Evolutionary conservation across 2,113 vertebrate species (phyloP).

Genomic region (Dromas ardeola): DNA sequence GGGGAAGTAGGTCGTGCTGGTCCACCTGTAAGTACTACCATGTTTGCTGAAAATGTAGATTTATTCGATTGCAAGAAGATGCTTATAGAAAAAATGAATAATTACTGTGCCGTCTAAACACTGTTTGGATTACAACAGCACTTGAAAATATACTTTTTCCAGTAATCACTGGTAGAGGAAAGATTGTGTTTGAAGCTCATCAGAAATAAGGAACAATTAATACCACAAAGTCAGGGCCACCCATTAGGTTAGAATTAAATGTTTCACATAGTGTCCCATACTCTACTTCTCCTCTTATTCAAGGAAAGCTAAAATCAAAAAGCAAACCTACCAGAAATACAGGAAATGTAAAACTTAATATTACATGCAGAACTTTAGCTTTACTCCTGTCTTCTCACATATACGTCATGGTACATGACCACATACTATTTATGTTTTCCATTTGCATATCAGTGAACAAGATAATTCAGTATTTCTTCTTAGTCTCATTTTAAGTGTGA

Average conservation of each 20-base stretch:
- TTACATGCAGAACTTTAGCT: neutral
- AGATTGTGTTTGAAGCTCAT: neutral
- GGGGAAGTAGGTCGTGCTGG: constrained; percentile 90
- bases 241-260: neutral
- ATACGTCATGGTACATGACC: neutral
- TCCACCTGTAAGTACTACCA: constrained; percentile 82
- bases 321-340: neutral
- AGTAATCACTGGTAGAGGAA: neutral
- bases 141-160: neutral
- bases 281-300: neutral
- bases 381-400: neutral
- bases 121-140: neutral
- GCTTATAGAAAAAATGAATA: neutral
- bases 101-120: neutral
- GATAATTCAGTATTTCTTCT: neutral
- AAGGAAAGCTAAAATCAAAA: neutral
- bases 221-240: neutral
- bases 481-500: neutral
- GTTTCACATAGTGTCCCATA: neutral
- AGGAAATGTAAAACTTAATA: neutral
- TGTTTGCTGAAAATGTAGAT: neutral
- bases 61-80: neutral
- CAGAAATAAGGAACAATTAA: neutral
- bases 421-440: neutral
- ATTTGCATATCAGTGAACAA: neutral